Percentiles rank a stretch among this genome's conserved stretches.
phyloP scores from a whole-genome alignment of 2,797 vertebrate genomes.

The Halcyon smyrnensis region DNA sequence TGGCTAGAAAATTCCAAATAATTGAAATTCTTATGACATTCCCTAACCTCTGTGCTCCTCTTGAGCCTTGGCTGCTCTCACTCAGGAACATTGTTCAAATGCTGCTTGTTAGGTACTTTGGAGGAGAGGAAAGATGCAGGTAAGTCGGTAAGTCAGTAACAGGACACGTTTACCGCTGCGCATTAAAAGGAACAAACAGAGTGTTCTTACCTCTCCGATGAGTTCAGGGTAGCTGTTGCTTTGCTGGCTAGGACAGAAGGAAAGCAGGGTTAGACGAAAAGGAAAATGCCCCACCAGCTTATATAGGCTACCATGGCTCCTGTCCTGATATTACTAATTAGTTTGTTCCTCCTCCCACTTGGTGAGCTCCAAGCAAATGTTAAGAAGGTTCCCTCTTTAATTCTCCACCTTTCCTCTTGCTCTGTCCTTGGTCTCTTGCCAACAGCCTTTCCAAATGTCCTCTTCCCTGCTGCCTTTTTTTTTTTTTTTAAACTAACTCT shows the following conservation, averaged over 20 bases:
- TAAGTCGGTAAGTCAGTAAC: neutral
- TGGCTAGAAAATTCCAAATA: neutral
- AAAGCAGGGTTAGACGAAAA: neutral
- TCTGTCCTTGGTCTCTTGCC: conserved; percentile 5
- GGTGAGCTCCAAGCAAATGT: neutral
- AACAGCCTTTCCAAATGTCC: neutral
- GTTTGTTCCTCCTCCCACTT: conserved; percentile 27
- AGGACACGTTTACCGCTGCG: neutral
- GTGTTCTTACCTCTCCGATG: conserved; percentile 55
- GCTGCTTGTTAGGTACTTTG: neutral
- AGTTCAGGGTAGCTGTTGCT: neutral
- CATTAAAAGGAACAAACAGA: neutral
- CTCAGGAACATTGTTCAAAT: neutral
- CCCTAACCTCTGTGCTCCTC: neutral
- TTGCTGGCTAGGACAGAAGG: neutral
- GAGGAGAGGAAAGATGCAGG: neutral
- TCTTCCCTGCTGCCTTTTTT: neutral
- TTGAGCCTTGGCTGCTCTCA: neutral
- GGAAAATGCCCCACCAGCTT: conserved; percentile 12
- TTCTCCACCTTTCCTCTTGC: conserved; percentile 58
- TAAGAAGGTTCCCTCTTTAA: neutral
- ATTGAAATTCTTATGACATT: neutral
- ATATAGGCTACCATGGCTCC: conserved; percentile 47
- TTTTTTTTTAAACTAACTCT: neutral
- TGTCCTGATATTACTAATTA: conserved; percentile 14